These are phyloP conservation scores for Coptodon bakossiorum DNA, from an alignment of 2,113 vertebrate genomes.

Conservation along the genomic window DNA sequence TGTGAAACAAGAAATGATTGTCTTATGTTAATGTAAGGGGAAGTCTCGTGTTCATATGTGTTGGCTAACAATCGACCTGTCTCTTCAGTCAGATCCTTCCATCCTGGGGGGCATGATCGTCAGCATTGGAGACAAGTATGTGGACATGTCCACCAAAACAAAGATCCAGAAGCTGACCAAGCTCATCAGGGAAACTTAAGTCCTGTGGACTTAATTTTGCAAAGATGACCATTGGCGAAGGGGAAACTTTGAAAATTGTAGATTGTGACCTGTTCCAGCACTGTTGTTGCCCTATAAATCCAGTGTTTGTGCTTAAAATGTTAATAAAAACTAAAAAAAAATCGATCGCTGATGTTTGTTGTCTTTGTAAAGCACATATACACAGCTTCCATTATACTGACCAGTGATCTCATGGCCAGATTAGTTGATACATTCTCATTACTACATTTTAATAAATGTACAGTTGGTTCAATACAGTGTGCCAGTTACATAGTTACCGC, in stretches of 20 bases:
- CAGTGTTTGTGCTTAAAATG: constrained; percentile 53
- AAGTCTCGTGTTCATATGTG: background rate
- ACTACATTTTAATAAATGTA: background rate
- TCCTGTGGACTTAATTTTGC: constrained; percentile 62
- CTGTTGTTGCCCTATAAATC: constrained; percentile 38
- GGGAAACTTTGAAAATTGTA: constrained; percentile 20
- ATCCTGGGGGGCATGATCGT: constrained; percentile 96
- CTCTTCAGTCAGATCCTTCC: constrained; percentile 77
- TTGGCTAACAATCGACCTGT: background rate
- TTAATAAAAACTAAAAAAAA: constrained; percentile 56
- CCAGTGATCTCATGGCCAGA: background rate
- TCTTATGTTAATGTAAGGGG: background rate
- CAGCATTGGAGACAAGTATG: constrained; percentile 91
- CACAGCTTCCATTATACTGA: background rate
- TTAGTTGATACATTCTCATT: background rate
- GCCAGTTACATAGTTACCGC: background rate
- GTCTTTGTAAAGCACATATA: background rate
- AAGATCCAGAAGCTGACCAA: constrained; percentile 92
- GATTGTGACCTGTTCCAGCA: constrained; percentile 38
- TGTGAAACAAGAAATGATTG: background rate
- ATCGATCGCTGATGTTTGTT: background rate
- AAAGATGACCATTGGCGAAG: background rate
- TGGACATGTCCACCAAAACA: constrained; percentile 91
- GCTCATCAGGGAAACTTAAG: constrained; percentile 79
- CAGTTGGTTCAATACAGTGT: background rate